Evolutionary conservation across 2,113 vertebrate species (phyloP).

Genomic region (Rhinolophus sinicus): DNA sequence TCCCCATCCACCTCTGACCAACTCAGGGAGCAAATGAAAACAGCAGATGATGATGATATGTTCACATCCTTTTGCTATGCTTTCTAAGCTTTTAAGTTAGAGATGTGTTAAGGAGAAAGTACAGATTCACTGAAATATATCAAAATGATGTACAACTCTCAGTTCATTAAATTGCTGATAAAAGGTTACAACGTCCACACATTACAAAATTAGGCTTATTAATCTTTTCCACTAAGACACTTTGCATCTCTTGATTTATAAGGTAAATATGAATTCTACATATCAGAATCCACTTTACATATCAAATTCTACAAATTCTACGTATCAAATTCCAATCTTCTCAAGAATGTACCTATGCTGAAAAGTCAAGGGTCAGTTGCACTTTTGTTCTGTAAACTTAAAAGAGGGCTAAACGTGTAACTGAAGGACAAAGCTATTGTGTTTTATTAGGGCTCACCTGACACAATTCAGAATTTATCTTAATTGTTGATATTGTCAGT

Average conservation of each 20-base stretch:
- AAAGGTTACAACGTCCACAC: background rate
- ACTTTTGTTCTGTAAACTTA: background rate
- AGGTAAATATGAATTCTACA: background rate
- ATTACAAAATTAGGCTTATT: background rate
- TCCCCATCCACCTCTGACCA: background rate
- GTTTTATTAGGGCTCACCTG: background rate
- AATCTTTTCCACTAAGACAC: background rate
- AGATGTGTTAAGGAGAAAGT: background rate
- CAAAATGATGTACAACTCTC: background rate
- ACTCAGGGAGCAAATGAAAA: background rate
- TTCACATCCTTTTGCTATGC: background rate
- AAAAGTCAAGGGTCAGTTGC: constrained; percentile 15
- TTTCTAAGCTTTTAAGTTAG: background rate
- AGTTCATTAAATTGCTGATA: background rate
- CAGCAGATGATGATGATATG: background rate
- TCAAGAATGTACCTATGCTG: background rate
- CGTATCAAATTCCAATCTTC: background rate
- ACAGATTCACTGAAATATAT: background rate
- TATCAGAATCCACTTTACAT: background rate
- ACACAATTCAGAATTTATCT: background rate
- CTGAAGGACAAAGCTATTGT: background rate
- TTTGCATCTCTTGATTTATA: background rate
- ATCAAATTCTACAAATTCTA: background rate
- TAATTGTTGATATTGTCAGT: background rate
- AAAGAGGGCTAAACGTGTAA: background rate